Base-by-base conservation (phyloP, 2,888 invertebrate genomes). In the Synergus gifuensis region DNA sequence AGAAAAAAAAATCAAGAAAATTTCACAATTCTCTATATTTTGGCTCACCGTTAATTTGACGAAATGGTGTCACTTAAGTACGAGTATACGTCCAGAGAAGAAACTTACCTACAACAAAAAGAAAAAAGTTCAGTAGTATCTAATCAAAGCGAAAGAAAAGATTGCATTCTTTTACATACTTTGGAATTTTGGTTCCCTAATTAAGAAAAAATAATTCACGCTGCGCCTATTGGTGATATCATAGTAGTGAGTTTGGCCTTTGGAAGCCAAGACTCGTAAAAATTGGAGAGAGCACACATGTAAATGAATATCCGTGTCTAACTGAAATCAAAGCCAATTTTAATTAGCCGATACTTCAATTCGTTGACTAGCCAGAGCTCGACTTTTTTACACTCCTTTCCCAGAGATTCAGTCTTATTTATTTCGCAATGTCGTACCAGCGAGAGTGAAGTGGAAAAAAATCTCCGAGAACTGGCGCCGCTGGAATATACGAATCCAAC, bases 281-380 rank as follows among this genome's bases (percentile, higher is more conserved):
- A 22, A 67, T 67, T 44, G 3, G 46, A 49, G 28, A 69, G 49
- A 69, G 0, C 69, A 46, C 67, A 9, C 54, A 54, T n/a, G 7
- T 54, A 54, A 54, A 46, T 46, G 44, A 18, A 44, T 67, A 67
- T 67, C 22, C 18, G 44, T 46, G 44, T 46, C 18, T 18, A 28
- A 22, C 22, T 14, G 44, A 49, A 69, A 69, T 69, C 46, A 69
- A 49, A 69, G 69, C 44, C 46, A 69, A 18, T 69, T 69, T 69
- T 69, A 69, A 69, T 69, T 69, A 69, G 46, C 69, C 69, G 28
- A 69, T 49, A 69, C 28, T 69, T 69, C 69, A 46, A 46, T 46
- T 46, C 44, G 22, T 12, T 22, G 67, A 3, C 2, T n/a, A 18
- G 40, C 16, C 28, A 22, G 14, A 22, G 14, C 40, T n/a, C n/a